Base-by-base conservation (phyloP, 2,113 vertebrate genomes). In the Polypterus senegalus region DNA sequence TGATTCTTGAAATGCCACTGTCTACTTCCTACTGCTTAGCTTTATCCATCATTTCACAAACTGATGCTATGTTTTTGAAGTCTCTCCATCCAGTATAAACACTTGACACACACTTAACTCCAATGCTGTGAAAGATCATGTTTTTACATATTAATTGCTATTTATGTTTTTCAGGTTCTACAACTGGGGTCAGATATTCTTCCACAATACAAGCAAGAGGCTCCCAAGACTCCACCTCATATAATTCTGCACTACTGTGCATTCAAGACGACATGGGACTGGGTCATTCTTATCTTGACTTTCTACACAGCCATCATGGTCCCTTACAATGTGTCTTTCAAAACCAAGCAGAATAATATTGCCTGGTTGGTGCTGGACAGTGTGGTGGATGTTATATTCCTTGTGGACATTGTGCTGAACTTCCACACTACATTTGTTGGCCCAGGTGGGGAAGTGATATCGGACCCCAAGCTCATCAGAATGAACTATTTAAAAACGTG, bases 401-500 rank as follows among this genome's bases (percentile, higher is more conserved):
- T 98, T 69, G 93, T 97, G 72, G 94, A 98, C 76, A 98, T 97
- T 59, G 93, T 98, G 70, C 88, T 98, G 75, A 98, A 98, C 77
- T 98, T 98, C 77, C 95, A 98, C 74, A 98, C 92, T 0, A 98
- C 95, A 46, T 98, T 98, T 62, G 95, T 98, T 64, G 95, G 95
- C 2, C 95, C 95, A 0, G 92, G 92, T n/a, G 95, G 95, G 54
- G 95, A 98, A 75, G 94, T 98, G 57, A 97, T 98, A 77, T 97
- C 94, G 0, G 94, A 98, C 66, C 93, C 95, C 60, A 97, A 96
- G 66, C 88, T 97, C 64, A 98, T 98, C 71, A 83, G 95, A 67
- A 98, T 98, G 94, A 98, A 98, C 83, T 98, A 98, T 75, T 77
- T 97, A 80, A 98, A 98, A 86, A 98, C 95, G 1, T 98, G 95